Conservation (phyloP, 92 coral and sea anemone species). For the Actinostola sp. region DNA sequence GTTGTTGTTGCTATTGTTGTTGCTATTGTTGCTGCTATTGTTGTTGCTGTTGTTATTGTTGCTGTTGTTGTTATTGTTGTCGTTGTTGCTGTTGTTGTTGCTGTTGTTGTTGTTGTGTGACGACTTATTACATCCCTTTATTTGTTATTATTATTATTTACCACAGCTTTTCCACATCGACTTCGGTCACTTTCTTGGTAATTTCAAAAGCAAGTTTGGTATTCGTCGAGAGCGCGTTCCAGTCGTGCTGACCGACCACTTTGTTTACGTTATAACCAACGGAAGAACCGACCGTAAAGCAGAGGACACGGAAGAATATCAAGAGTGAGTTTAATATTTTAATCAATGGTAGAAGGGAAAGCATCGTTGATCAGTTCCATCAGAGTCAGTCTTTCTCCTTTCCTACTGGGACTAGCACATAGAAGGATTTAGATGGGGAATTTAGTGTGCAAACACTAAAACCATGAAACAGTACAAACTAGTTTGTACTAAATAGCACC, state of each 20-base stretch:
- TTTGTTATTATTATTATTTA: background rate
- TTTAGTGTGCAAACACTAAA: no score
- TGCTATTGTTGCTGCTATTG: no score
- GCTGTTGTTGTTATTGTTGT: background rate
- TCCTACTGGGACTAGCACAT: no score
- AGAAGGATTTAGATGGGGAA: no score
- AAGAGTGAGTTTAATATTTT: conserved; percentile 34
- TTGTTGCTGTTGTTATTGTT: no score
- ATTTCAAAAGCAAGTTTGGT: conserved; percentile 94
- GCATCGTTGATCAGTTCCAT: no score
- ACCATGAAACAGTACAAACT: no score
- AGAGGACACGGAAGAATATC: conserved; percentile 56
- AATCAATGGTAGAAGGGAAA: no score
- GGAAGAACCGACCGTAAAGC: conserved; percentile 66
- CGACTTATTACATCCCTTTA: background rate
- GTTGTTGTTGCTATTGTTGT: no score
- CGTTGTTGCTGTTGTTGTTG: background rate
- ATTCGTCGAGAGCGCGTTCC: conserved; percentile 92
- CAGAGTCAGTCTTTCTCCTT: no score
- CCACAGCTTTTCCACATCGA: conserved; percentile 92
- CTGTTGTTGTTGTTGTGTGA: no score
- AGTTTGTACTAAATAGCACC: no score
- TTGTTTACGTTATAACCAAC: conserved; percentile 82
- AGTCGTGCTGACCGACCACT: conserved; percentile 87
- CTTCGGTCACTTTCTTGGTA: conserved; percentile 97